A percentile compares a stretch with the other conserved stretches of the same genome.
phyloP scores from a whole-genome alignment of 2,113 vertebrate genomes.

The Ammospiza caudacuta region DNA sequence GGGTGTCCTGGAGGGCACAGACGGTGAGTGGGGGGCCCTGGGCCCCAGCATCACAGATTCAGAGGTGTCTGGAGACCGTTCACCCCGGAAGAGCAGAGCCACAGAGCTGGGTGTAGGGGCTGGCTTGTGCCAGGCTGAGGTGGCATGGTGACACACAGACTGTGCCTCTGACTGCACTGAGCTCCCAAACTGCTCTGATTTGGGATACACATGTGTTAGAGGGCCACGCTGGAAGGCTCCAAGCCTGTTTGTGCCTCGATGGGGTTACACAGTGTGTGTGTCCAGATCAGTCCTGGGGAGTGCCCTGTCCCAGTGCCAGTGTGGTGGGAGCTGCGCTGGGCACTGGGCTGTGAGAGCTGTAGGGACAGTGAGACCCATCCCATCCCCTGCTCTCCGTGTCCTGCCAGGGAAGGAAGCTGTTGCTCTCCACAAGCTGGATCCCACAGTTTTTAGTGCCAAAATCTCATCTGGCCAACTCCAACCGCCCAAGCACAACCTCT shows the following conservation, averaged over 20 bases:
- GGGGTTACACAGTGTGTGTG: accelerated
- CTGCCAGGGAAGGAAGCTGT: not conserved
- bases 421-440: not conserved
- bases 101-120: not conserved
- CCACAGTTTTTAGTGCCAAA: not conserved
- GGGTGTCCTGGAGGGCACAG: constrained; percentile 86
- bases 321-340: accelerated
- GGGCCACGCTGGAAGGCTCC: not conserved
- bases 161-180: not conserved
- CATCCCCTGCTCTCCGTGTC: accelerated
- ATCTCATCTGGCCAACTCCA: accelerated
- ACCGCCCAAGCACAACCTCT: not conserved
- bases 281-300: accelerated
- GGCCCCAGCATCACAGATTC: not conserved
- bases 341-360: not conserved
- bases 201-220: not conserved
- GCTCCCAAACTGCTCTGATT: not conserved
- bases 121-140: not conserved
- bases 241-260: accelerated
- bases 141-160: not conserved
- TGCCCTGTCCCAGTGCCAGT: not conserved
- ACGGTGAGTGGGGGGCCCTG: constrained; percentile 74
- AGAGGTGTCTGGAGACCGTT: not conserved
- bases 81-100: not conserved
- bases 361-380: not conserved